Base-by-base conservation (phyloP, 2,113 vertebrate species). In the Proteles cristata region DNA sequence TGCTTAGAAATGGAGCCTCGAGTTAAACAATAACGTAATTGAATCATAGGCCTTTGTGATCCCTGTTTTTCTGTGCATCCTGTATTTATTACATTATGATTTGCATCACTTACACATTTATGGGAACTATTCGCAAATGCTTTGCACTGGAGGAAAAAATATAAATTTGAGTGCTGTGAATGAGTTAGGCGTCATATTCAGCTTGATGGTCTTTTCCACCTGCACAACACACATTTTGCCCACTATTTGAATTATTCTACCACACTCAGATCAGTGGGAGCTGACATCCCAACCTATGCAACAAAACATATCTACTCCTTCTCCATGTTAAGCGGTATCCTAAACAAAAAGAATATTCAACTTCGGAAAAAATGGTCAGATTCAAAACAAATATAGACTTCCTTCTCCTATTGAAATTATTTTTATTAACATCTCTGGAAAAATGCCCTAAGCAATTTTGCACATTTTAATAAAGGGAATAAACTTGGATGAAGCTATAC, bases 131-230 rank as follows among this genome's bases (percentile, higher is more conserved):
- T 95, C 94, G 93, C 92, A 98, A 97, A 90, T 77, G 4, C 26
- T 93, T 98, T 87, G 96, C 86, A 87, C 63, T 80, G 84, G 76
- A 74, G 6, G 11, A 26, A 80, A 19, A 19, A 96, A 89, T 90
- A 98, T 94, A 98, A 96, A 97, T 93, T 35, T 97, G 92, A 97
- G 76, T 86, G 66, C 93, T 97, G n/a, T 82, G 96, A 98, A 97
- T 94, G 71, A 96, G 90, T 93, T 97, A 95, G 97, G 84, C 66
- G 80, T 94, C 81, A 93, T 87, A 66, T 48, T 93, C 95, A 94
- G 91, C 93, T 88, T 76, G 79, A 94, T 97, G 96, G 55, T 53
- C 71, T 94, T 87, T 98, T 48, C 80, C 50, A 7, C 55, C 69
- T 89, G 95, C 88, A 86, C 96, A 16, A 97, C 97, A 92, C 73